A percentile compares a stretch with the other conserved stretches of the same genome.
phyloP scores from a whole-genome alignment of 2,888 invertebrate genomes.

The Standfussiana lucernea region DNA sequence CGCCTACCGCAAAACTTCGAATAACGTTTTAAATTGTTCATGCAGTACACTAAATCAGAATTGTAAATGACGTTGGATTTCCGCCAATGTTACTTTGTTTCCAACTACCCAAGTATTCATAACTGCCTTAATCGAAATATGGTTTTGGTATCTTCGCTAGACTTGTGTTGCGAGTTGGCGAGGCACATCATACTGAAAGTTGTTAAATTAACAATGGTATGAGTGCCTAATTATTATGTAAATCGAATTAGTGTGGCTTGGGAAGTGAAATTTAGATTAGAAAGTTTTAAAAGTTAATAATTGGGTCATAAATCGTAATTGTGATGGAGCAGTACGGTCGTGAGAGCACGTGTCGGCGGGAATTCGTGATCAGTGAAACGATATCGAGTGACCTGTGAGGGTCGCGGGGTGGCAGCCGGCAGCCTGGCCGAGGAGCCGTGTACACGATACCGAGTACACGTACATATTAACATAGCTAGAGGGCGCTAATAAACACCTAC shows the following conservation, averaged over 20 bases:
- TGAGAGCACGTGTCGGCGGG: conserved; percentile 79
- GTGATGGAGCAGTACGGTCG: conserved; percentile 68
- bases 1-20: conserved; percentile 70
- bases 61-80: conserved; percentile 86
- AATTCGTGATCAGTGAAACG: conserved; percentile 82
- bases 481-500: conserved; percentile 88
- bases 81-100: conserved; percentile 87
- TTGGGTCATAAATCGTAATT: conserved; percentile 73
- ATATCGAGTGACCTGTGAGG: conserved; percentile 83
- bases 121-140: conserved; percentile 80
- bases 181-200: conserved; percentile 41
- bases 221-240: conserved; percentile 40
- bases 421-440: conserved; percentile 49
- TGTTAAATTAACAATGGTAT: conserved; percentile 38
- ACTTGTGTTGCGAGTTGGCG: conserved; percentile 56
- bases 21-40: conserved; percentile 81
- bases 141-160: conserved; percentile 71
- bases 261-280: conserved; percentile 66
- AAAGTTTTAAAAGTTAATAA: conserved; percentile 72
- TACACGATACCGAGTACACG: conserved; percentile 66
- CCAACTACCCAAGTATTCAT: conserved; percentile 80
- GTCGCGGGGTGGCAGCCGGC: conserved; percentile 73
- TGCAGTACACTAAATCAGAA: conserved; percentile 84
- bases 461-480: conserved; percentile 79
- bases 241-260: conserved; percentile 61